phyloP scores from a whole-genome alignment of 2,888 invertebrate species.

The Oxyscelio sp. region DNA sequence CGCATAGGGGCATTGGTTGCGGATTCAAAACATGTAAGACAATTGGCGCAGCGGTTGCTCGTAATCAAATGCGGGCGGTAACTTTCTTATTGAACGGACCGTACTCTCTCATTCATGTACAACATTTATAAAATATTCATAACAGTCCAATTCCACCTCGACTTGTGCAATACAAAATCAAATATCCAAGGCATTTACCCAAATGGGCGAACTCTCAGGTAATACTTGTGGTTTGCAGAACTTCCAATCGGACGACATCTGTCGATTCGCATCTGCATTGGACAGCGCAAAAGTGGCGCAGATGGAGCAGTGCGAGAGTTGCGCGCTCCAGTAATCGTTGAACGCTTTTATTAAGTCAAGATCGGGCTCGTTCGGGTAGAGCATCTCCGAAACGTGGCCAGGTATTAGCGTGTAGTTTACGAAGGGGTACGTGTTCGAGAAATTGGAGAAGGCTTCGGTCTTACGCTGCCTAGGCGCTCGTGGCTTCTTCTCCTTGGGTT shows the following conservation, averaged over 20 bases:
- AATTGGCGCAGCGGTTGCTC: too few relatives aligned
- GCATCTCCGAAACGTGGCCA: conserved; percentile 87
- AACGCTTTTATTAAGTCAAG: conserved; percentile 88
- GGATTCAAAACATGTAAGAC: too few relatives aligned
- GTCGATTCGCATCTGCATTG: conserved; percentile 81
- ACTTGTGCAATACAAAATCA: too few relatives aligned
- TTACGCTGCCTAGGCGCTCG: conserved; percentile 12
- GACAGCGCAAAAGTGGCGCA: conserved; percentile 89
- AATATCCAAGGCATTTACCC: too few relatives aligned
- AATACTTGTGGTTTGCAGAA: conserved; percentile 84
- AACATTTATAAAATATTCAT: too few relatives aligned
- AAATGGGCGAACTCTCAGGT: conserved; percentile 87
- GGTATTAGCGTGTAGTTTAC: conserved; percentile 78
- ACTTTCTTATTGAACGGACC: too few relatives aligned
- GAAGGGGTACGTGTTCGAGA: neutral
- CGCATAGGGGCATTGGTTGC: too few relatives aligned
- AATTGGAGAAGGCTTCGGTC: too few relatives aligned
- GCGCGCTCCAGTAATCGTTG: conserved; percentile 89
- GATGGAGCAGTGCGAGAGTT: conserved; percentile 90
- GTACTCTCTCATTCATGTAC: too few relatives aligned
- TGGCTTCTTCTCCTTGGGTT: conserved; percentile 76
- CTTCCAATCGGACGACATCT: conserved; percentile 87
- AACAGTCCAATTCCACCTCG: too few relatives aligned
- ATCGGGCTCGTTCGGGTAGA: conserved; percentile 87
- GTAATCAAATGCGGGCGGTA: too few relatives aligned